Conservation (phyloP, 2,113 vertebrate species). For the Bambusicola thoracicus region DNA sequence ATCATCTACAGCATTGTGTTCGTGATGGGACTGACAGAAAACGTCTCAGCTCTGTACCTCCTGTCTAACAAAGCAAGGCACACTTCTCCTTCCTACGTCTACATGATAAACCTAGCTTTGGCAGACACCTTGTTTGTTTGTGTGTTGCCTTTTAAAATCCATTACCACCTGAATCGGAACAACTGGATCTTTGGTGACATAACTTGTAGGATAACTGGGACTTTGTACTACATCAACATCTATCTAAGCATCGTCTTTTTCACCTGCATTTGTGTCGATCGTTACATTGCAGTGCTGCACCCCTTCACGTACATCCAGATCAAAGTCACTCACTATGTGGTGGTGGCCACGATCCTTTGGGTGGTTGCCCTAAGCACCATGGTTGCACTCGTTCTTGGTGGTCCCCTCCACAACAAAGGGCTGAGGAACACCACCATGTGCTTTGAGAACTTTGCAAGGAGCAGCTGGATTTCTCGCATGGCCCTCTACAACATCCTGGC, state of each 20-base stretch:
- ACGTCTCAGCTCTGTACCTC: slow-evolving; percentile 73
- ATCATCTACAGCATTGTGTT: slow-evolving; percentile 76
- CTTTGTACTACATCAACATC: slow-evolving; percentile 78
- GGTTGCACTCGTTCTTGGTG: slow-evolving; percentile 62
- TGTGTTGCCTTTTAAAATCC: slow-evolving; percentile 82
- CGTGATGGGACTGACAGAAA: slow-evolving; percentile 80
- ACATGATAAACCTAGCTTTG: slow-evolving; percentile 82
- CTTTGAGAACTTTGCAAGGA: slow-evolving; percentile 78
- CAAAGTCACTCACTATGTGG: not conserved
- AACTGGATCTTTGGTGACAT: slow-evolving; percentile 80
- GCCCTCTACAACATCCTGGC: slow-evolving; percentile 55
- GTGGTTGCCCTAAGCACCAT: not conserved
- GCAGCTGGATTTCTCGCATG: slow-evolving; percentile 67
- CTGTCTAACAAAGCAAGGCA: slow-evolving; percentile 62
- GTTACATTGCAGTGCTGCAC: slow-evolving; percentile 81
- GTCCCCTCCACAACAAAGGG: not conserved
- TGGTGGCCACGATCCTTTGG: slow-evolving; percentile 74
- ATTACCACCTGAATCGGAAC: slow-evolving; percentile 81
- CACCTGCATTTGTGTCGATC: slow-evolving; percentile 81
- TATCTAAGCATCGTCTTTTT: slow-evolving; percentile 85
- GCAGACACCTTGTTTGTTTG: slow-evolving; percentile 78
- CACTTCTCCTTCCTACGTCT: slow-evolving; percentile 72
- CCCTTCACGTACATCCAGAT: slow-evolving; percentile 78
- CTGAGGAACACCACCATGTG: slow-evolving; percentile 3
- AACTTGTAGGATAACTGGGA: slow-evolving; percentile 74